Percentiles rank a stretch among this genome's conserved stretches.
phyloP scores from a whole-genome alignment of 1,140 invertebrate species.

The Zaprionus kolodkinae region DNA sequence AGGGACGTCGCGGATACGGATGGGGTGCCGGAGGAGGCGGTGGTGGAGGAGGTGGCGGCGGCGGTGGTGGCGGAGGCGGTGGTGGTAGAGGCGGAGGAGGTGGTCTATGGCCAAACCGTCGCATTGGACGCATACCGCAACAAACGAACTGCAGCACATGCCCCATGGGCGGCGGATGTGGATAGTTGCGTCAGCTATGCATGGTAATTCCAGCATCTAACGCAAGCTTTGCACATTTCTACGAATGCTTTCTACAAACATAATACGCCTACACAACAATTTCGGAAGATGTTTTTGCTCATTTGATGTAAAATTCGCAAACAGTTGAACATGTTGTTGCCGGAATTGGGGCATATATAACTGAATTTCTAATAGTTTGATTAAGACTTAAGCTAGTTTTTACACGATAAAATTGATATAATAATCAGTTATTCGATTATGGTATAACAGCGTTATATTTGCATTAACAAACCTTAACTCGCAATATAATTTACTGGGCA shows the following conservation, averaged over 20 bases:
- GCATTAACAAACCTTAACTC: background rate
- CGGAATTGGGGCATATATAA: background rate
- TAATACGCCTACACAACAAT: background rate
- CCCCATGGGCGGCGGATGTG: constrained; percentile 57
- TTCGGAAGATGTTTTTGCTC: constrained; percentile 8
- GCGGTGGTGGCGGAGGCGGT: constrained; percentile 43
- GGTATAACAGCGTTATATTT: background rate
- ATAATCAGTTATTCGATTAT: background rate
- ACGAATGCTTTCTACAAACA: background rate
- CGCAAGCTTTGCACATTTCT: background rate
- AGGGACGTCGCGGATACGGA: constrained; percentile 36
- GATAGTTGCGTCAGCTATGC: constrained; percentile 46
- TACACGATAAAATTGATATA: background rate
- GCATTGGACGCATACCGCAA: constrained; percentile 66
- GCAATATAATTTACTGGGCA: background rate
- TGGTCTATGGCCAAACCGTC: constrained; percentile 65
- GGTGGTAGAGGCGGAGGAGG: constrained; percentile 37
- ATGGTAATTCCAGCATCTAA: background rate
- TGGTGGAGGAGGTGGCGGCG: constrained; percentile 45
- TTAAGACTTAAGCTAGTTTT: constrained; percentile 22
- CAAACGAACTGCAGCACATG: constrained; percentile 46
- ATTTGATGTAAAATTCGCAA: constrained; percentile 49
- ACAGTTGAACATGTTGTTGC: constrained; percentile 11
- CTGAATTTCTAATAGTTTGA: constrained; percentile 18
- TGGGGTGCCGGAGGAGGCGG: constrained; percentile 51